phyloP scores from a whole-genome alignment of 2,113 vertebrate genomes.

The Meles meles region DNA sequence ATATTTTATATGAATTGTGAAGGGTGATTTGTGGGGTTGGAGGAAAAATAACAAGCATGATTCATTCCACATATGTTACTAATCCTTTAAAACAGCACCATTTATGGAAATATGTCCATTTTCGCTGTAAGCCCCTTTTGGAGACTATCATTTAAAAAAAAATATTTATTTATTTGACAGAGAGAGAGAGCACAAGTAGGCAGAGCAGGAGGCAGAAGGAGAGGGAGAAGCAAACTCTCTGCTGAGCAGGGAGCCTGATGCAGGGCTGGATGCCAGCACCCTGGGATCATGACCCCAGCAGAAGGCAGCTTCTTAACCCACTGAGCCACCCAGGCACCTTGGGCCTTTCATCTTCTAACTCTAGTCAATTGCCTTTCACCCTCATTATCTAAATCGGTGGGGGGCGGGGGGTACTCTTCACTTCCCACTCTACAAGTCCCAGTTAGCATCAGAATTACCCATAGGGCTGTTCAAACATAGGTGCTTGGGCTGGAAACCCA shows the following conservation, averaged over 20 bases:
- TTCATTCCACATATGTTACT: neutral
- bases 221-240: too few species aligned
- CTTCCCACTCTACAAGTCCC: accelerated
- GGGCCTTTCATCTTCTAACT: neutral
- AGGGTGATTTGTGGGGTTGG: neutral
- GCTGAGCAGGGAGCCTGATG: too few species aligned
- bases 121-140: neutral
- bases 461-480: neutral
- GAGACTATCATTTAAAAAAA: neutral
- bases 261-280: too few species aligned
- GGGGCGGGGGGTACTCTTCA: neutral
- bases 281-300: too few species aligned
- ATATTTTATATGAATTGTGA: neutral
- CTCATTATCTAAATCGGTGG: neutral
- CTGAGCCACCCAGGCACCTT: too few species aligned
- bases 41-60: neutral
- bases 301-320: too few species aligned
- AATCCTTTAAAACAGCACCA: neutral
- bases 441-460: neutral
- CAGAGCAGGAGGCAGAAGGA: too few species aligned
- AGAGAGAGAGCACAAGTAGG: too few species aligned
- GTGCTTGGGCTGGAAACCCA: neutral
- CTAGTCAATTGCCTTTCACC: neutral
- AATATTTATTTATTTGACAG: too few species aligned
- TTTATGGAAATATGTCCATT: neutral